Conservation (phyloP, 1,140 invertebrate species). For the Lasaia peninsularis region DNA sequence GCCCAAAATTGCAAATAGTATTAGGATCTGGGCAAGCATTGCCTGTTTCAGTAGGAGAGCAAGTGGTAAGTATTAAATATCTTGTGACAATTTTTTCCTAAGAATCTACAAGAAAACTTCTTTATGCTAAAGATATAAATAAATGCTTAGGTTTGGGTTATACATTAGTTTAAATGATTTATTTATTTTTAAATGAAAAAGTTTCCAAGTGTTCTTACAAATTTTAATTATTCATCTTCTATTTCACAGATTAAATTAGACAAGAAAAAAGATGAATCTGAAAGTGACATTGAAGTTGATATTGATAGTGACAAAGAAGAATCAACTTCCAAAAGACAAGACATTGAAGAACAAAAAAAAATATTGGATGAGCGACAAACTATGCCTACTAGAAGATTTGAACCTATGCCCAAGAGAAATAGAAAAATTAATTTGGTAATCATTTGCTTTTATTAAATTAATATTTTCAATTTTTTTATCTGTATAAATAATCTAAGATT, state of each 20-base stretch:
- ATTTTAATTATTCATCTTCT: slow-evolving; percentile 2
- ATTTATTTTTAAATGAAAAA: no score
- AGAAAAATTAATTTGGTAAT: slow-evolving; percentile 63
- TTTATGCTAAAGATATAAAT: no score
- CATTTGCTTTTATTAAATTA: no score
- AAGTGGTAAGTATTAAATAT: slow-evolving; percentile 72
- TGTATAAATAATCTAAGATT: no score
- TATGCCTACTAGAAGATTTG: slow-evolving; percentile 49
- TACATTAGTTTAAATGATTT: no score
- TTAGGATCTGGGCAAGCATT: slow-evolving; percentile 74
- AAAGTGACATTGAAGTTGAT: slow-evolving; percentile 79
- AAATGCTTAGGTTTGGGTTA: no score
- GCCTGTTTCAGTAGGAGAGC: slow-evolving; percentile 77
- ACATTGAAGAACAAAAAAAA: slow-evolving; percentile 15
- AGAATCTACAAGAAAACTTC: no score
- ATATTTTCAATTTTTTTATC: slow-evolving; percentile 2
- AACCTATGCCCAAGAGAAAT: slow-evolving; percentile 55
- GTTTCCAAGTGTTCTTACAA: no score
- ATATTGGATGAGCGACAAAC: slow-evolving; percentile 35
- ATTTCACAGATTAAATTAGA: slow-evolving; percentile 65
- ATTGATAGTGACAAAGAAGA: slow-evolving; percentile 74
- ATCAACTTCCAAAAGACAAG: slow-evolving; percentile 18
- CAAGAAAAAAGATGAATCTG: slow-evolving; percentile 72
- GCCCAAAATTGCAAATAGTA: slow-evolving; percentile 70
- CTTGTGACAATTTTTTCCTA: background rate